A percentile compares a stretch with the other conserved stretches of the same genome.
Conservation (phyloP, 2,888 invertebrate species). For the Poecilus cupreus region DNA sequence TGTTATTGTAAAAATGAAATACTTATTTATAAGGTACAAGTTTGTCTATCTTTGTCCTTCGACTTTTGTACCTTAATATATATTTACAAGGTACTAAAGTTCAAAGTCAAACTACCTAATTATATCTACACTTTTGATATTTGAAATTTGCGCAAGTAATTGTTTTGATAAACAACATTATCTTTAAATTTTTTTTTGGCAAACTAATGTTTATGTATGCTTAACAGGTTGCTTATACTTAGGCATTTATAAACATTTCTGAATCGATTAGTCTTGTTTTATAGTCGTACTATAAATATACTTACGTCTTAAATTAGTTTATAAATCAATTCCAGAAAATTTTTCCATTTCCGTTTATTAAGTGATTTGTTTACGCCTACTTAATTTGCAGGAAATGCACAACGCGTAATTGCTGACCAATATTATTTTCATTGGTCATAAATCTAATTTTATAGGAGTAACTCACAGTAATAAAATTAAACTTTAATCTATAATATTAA, state of each 20-base stretch:
- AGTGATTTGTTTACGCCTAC: slow-evolving; percentile 40
- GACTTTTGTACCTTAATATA: background rate
- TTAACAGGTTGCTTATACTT: background rate
- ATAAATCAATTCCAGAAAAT: slow-evolving; percentile 49
- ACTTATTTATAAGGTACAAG: slow-evolving; percentile 5
- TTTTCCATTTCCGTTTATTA: slow-evolving; percentile 47
- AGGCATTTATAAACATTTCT: slow-evolving; percentile 12
- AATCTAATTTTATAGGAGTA: background rate
- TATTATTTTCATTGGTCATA: background rate
- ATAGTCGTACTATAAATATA: slow-evolving; percentile 3
- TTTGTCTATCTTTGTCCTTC: slow-evolving; percentile 2
- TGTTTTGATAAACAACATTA: background rate
- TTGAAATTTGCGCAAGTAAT: background rate
- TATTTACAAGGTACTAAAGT: background rate
- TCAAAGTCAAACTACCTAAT: background rate
- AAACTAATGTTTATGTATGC: background rate
- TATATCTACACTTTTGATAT: background rate
- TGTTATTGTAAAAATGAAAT: background rate
- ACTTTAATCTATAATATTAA: background rate
- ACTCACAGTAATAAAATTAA: background rate
- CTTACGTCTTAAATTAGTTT: slow-evolving; percentile 33
- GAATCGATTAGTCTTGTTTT: slow-evolving; percentile 29
- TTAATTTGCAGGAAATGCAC: slow-evolving; percentile 23
- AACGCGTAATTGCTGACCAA: background rate
- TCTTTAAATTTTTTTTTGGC: background rate